Conservation (phyloP, 2,888 invertebrate genomes). For the Acanthoscelides obtectus region DNA sequence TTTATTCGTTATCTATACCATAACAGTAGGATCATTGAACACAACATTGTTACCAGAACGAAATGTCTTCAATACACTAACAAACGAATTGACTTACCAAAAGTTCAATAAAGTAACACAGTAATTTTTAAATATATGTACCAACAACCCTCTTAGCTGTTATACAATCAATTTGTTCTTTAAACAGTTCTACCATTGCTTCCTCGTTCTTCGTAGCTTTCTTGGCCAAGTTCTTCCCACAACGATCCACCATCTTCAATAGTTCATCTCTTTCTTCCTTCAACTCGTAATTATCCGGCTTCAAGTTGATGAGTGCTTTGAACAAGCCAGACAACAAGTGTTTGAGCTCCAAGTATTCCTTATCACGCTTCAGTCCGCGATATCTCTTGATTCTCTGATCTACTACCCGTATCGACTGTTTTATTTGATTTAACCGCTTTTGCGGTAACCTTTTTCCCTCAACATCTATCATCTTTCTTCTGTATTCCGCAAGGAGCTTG, state of each 20-base stretch:
- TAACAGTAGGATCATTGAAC: too few species aligned
- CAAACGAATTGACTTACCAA: too few species aligned
- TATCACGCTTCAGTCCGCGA: conserved; percentile 22
- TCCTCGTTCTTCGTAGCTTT: conserved; percentile 20
- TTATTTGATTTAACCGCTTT: conserved; percentile 13
- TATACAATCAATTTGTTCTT: conserved; percentile 15
- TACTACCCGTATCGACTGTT: conserved; percentile 12
- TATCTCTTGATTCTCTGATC: conserved; percentile 16
- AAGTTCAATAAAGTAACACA: too few species aligned
- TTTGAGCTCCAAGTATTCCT: conserved; percentile 16
- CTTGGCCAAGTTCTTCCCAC: conserved; percentile 14
- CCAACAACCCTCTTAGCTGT: neutral
- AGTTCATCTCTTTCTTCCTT: conserved; percentile 1
- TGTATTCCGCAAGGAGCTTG: conserved; percentile 8
- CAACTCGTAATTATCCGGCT: conserved; percentile 2
- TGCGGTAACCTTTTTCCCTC: conserved; percentile 1
- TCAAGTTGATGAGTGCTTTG: conserved; percentile 13
- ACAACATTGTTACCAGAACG: too few species aligned
- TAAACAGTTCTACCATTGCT: conserved; percentile 15
- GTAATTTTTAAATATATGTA: neutral
- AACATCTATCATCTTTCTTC: conserved; percentile 4
- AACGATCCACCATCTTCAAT: conserved; percentile 1
- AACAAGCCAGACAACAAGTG: conserved; percentile 18
- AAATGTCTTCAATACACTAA: too few species aligned
- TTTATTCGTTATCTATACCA: too few species aligned